These are phyloP conservation scores for Hirundichthys speculiger DNA, from an alignment of 2,113 vertebrate species.

Conservation along the genomic window DNA sequence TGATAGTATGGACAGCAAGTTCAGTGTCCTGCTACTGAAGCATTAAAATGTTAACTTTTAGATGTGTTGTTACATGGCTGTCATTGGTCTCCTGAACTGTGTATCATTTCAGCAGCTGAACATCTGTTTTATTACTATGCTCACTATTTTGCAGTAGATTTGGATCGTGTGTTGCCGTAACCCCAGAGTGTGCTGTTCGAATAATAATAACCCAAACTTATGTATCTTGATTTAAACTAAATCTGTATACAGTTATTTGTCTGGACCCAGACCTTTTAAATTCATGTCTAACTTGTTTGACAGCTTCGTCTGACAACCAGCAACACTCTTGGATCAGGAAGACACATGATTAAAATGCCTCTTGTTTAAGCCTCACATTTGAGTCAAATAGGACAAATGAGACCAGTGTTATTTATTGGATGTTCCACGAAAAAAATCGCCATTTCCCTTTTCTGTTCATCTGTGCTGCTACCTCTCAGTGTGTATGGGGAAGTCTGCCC, in stretches of 20 bases:
- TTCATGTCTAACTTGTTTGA: neutral
- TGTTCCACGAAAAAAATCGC: too few relatives aligned
- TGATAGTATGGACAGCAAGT: too few relatives aligned
- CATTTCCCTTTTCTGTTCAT: neutral
- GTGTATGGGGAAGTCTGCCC: slow-evolving; percentile 20
- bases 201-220: too few relatives aligned
- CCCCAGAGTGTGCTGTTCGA: neutral
- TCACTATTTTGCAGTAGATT: slow-evolving; percentile 9
- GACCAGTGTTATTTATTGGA: neutral
- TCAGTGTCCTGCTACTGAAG: too few relatives aligned
- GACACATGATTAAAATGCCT: slow-evolving; percentile 1
- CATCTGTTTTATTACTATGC: neutral
- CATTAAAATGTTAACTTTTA: slow-evolving; percentile 2
- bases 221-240: too few relatives aligned
- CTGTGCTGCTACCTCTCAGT: neutral
- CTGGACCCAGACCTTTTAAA: neutral
- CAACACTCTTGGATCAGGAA: slow-evolving; percentile 13
- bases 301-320: neutral
- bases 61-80: slow-evolving; percentile 44
- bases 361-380: neutral
- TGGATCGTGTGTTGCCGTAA: slow-evolving; percentile 21
- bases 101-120: slow-evolving; percentile 10
- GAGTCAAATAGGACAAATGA: neutral
- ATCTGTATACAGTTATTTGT: too few relatives aligned
- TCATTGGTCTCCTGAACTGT: slow-evolving; percentile 22